phyloP scores from a whole-genome alignment of 2,888 invertebrate genomes.

The Oscheius sp. region DNA sequence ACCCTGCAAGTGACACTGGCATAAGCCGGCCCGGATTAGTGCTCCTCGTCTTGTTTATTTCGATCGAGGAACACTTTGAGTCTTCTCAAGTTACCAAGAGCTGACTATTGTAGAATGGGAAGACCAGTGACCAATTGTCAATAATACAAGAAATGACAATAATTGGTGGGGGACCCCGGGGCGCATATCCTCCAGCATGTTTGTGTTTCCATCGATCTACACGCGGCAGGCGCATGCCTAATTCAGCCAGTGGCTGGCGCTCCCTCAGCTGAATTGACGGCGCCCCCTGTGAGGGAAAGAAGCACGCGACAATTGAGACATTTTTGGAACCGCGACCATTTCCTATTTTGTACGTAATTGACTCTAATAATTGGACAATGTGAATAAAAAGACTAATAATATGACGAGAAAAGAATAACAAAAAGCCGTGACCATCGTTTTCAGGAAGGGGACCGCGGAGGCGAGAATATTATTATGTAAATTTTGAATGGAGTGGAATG shows the following conservation, averaged over 20 bases:
- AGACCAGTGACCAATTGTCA: background rate
- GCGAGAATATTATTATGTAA: background rate
- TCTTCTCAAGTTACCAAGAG: too few species aligned
- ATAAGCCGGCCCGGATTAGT: too few species aligned
- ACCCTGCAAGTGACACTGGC: background rate
- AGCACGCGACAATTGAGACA: background rate
- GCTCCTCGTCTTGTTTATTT: too few species aligned
- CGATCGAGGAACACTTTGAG: too few species aligned
- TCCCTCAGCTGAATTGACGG: conserved; percentile 33
- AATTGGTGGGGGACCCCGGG: background rate
- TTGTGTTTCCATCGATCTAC: conserved; percentile 20
- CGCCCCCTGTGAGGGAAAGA: conserved; percentile 20
- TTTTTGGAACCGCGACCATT: background rate
- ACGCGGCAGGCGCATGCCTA: conserved; percentile 34
- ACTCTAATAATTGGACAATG: background rate
- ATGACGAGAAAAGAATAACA: background rate
- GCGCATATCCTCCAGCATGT: conserved; percentile 8
- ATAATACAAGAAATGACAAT: background rate
- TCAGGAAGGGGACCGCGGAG: background rate
- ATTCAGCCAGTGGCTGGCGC: conserved; percentile 21
- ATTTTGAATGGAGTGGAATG: conserved; percentile 1
- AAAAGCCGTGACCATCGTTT: background rate
- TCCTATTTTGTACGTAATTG: background rate
- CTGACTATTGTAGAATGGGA: too few species aligned
- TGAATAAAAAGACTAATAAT: background rate